Evolutionary conservation across 2,113 vertebrate species (phyloP).

Genomic region (Barnardius zonarius): DNA sequence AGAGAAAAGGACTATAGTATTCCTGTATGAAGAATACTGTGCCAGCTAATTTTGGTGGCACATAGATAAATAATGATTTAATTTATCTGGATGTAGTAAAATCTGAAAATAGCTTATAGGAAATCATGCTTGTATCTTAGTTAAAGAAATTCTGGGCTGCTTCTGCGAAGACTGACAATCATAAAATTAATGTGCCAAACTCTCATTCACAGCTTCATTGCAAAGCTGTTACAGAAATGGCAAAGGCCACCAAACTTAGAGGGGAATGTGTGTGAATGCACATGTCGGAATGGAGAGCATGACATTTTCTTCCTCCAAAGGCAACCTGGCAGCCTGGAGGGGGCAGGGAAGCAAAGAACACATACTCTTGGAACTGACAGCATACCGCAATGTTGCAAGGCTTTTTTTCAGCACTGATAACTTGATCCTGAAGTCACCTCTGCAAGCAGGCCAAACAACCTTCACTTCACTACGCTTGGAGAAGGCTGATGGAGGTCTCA

Average conservation of each 20-base stretch:
- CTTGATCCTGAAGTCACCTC: neutral
- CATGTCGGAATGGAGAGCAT: neutral
- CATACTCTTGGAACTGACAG: neutral
- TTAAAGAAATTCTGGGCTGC: conserved; percentile 18
- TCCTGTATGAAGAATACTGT: neutral
- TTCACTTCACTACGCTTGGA: accelerated
- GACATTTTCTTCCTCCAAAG: neutral
- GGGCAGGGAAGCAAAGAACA: neutral
- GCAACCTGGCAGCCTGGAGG: neutral
- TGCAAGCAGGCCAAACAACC: neutral
- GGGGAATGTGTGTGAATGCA: neutral
- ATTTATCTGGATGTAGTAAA: neutral
- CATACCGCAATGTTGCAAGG: neutral
- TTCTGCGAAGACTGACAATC: conserved; percentile 38
- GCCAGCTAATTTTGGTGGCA: neutral
- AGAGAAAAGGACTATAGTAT: neutral
- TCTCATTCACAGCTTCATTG: conserved; percentile 14
- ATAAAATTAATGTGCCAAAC: conserved; percentile 20
- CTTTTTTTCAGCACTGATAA: neutral
- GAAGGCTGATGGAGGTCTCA: neutral
- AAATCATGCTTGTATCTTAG: neutral
- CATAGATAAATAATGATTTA: neutral
- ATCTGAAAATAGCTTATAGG: neutral
- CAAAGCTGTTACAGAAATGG: neutral
- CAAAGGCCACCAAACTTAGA: neutral